Conservation (phyloP, 2,888 invertebrate genomes). For the Hemithea aestivaria region DNA sequence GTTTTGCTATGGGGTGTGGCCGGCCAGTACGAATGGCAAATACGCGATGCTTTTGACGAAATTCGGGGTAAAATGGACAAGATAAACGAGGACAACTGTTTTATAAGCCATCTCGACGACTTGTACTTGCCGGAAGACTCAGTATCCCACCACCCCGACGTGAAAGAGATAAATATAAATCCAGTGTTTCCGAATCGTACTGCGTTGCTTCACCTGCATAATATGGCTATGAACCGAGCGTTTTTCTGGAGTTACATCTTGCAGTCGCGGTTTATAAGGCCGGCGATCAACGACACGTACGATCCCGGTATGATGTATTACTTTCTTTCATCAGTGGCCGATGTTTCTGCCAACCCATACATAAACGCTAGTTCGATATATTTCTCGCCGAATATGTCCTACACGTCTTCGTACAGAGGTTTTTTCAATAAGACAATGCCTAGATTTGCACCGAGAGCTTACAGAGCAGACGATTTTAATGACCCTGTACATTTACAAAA, state of each 20-base stretch:
- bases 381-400: conserved; percentile 95
- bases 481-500: conserved; percentile 96
- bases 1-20: conserved; percentile 81
- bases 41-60: conserved; percentile 93
- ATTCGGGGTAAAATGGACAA: conserved; percentile 90
- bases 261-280: conserved; percentile 92
- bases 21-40: conserved; percentile 95
- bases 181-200: conserved; percentile 97
- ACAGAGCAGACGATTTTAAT: conserved; percentile 94
- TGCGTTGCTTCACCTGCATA: conserved; percentile 94
- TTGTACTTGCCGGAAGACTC: conserved; percentile 90
- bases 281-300: conserved; percentile 93
- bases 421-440: conserved; percentile 98
- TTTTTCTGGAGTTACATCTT: conserved; percentile 98
- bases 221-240: conserved; percentile 96
- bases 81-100: conserved; percentile 93
- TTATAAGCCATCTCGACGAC: conserved; percentile 90
- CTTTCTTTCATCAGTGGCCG: conserved; percentile 95
- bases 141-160: conserved; percentile 94
- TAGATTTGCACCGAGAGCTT: conserved; percentile 95
- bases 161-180: conserved; percentile 96
- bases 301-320: conserved; percentile 99
- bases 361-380: conserved; percentile 96
- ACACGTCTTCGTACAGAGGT: conserved; percentile 95
- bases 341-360: conserved; percentile 94